These are phyloP conservation scores for Liolophura sinensis DNA, from an alignment of 1,140 invertebrate genomes.

Conservation along the genomic window DNA sequence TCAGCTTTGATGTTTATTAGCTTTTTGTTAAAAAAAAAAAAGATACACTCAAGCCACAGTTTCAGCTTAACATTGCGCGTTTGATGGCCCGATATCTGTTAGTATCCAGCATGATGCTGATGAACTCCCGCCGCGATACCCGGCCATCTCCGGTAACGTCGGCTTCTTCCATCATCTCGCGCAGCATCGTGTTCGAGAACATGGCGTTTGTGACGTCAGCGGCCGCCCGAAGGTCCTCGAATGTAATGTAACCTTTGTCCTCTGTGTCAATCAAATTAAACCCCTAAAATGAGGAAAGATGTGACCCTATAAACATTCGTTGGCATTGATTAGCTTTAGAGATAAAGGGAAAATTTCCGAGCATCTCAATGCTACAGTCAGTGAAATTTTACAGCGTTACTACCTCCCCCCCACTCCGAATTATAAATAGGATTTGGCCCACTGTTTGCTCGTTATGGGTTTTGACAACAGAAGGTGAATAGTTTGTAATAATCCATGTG, in stretches of 20 bases:
- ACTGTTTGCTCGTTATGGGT: no score
- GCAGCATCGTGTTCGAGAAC: constrained; percentile 40
- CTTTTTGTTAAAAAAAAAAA: no score
- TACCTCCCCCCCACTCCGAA: no score
- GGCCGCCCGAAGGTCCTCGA: constrained; percentile 29
- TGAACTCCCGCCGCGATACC: constrained; percentile 40
- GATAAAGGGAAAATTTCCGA: neutral
- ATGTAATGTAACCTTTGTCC: constrained; percentile 37
- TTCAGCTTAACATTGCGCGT: neutral
- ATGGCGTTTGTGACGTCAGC: constrained; percentile 28
- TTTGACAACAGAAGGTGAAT: no score
- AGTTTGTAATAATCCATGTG: no score
- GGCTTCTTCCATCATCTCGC: constrained; percentile 52
- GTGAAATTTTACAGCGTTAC: no score
- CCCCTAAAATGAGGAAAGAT: constrained; percentile 23
- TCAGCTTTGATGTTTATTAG: no score
- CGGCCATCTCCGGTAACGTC: constrained; percentile 45
- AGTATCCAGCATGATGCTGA: constrained; percentile 44
- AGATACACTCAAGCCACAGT: neutral
- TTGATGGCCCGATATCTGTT: constrained; percentile 19
- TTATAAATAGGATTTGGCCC: no score
- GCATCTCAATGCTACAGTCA: neutral
- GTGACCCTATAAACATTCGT: neutral
- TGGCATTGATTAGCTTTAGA: neutral
- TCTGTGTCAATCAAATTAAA: constrained; percentile 34